Conservation (phyloP, 2,797 vertebrate genomes). For the Peromyscus nudipes region DNA sequence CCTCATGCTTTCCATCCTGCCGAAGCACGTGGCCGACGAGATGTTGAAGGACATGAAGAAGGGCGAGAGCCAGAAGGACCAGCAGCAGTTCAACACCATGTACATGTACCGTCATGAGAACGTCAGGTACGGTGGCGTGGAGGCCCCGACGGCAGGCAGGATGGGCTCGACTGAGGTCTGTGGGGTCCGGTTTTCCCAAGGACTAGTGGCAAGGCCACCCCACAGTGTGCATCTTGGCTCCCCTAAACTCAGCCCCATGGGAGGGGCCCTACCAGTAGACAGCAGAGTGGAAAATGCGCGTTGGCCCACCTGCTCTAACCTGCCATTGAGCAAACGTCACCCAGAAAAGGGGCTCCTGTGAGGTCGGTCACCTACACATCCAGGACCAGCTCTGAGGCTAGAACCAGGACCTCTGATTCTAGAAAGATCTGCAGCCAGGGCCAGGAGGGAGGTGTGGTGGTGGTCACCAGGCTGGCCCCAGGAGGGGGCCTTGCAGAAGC, state of each 20-base stretch:
- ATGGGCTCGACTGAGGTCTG: accelerated
- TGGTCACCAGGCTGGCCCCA: too few relatives aligned
- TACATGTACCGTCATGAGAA: slow-evolving; percentile 99
- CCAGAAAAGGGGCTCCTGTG: not conserved
- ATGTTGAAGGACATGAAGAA: slow-evolving; percentile 99
- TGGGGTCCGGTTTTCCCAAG: not conserved
- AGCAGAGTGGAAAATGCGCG: accelerated
- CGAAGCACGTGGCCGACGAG: slow-evolving; percentile 98
- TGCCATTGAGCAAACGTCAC: accelerated
- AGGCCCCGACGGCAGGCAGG: not conserved
- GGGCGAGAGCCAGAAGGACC: slow-evolving; percentile 93
- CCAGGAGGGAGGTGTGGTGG: not conserved
- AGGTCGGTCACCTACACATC: not conserved
- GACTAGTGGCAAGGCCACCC: not conserved
- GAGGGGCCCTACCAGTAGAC: not conserved
- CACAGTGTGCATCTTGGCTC: not conserved
- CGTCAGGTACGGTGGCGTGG: slow-evolving; percentile 91
- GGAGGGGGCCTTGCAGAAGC: accelerated
- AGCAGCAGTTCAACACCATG: slow-evolving; percentile 99
- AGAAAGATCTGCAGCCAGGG: not conserved
- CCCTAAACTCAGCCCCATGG: not conserved
- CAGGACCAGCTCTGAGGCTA: not conserved
- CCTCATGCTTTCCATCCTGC: slow-evolving; percentile 96
- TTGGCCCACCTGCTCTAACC: accelerated
- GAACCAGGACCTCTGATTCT: not conserved